phyloP scores from a whole-genome alignment of 1,140 invertebrate genomes.

The Drosophila takahashii region DNA sequence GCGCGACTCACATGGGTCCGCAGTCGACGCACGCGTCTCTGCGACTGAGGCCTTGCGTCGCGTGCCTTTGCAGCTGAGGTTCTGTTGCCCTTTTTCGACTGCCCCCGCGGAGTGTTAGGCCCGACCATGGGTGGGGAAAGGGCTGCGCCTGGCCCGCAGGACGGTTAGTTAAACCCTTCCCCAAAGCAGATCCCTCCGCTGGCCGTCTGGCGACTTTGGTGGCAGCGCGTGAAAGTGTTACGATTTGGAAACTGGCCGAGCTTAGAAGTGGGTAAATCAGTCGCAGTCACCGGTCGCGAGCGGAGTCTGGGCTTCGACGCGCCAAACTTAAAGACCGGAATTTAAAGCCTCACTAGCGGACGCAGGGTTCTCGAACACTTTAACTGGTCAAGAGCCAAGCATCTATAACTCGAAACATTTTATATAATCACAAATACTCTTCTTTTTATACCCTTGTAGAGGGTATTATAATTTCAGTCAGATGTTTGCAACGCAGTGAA shows the following conservation, averaged over 20 bases:
- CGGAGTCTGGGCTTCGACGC: neutral
- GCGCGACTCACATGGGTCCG: conserved; percentile 53
- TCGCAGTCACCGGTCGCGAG: conserved; percentile 13
- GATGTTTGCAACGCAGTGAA: too few relatives aligned
- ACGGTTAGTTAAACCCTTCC: too few relatives aligned
- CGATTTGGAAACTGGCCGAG: conserved; percentile 69
- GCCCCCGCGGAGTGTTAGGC: conserved; percentile 34
- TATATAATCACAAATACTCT: too few relatives aligned
- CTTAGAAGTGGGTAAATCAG: conserved; percentile 80
- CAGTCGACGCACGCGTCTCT: conserved; percentile 60
- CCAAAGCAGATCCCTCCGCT: neutral
- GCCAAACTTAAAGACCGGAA: neutral
- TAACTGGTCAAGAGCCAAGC: too few relatives aligned
- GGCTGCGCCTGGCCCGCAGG: conserved; percentile 44
- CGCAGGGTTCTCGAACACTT: too few relatives aligned
- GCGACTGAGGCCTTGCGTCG: conserved; percentile 64
- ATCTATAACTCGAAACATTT: too few relatives aligned
- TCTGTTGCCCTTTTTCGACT: conserved; percentile 45
- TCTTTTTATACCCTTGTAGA: too few relatives aligned
- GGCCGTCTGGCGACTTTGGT: conserved; percentile 48
- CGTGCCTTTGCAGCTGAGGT: conserved; percentile 69
- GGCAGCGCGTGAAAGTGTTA: conserved; percentile 73
- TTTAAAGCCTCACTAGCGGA: neutral
- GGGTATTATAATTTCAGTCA: too few relatives aligned
- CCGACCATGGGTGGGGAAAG: conserved; percentile 1